Conservation (phyloP, 2,888 invertebrate genomes). For the Cryptocephalus moraei region DNA sequence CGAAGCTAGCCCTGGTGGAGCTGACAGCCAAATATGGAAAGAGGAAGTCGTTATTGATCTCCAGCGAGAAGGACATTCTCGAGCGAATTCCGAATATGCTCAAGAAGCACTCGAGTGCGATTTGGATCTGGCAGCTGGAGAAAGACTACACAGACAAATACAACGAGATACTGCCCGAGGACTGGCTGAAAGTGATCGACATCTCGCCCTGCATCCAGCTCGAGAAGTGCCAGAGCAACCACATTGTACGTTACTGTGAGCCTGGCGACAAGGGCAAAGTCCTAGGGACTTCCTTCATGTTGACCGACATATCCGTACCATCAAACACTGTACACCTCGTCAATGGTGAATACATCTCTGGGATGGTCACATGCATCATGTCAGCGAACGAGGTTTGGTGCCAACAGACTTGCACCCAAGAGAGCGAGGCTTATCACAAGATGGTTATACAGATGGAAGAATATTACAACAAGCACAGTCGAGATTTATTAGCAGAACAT, state of each 20-base stretch:
- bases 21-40: constrained; percentile 26
- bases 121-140: constrained; percentile 34
- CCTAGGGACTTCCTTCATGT: constrained; percentile 9
- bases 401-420: constrained; percentile 40
- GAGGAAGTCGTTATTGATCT: constrained; percentile 21
- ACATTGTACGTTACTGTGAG: constrained; percentile 30
- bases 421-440: constrained; percentile 34
- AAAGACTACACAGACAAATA: constrained; percentile 48
- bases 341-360: constrained; percentile 35
- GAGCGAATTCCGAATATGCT: constrained; percentile 37
- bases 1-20: constrained; percentile 34
- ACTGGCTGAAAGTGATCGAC: constrained; percentile 57
- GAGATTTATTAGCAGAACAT: constrained; percentile 10
- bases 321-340: constrained; percentile 31
- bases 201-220: constrained; percentile 45
- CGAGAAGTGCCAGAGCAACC: constrained; percentile 33
- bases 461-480: constrained; percentile 28
- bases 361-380: constrained; percentile 36
- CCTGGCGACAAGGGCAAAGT: constrained; percentile 30
- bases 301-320: constrained; percentile 30
- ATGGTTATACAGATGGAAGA: constrained; percentile 35
- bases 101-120: constrained; percentile 30
- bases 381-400: constrained; percentile 44
- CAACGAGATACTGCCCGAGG: constrained; percentile 54
- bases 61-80: constrained; percentile 26